A percentile compares a stretch with the other conserved stretches of the same genome.
These are phyloP conservation scores for Lobophora halterata DNA, from an alignment of 2,888 invertebrate genomes.

Conservation along the genomic window DNA sequence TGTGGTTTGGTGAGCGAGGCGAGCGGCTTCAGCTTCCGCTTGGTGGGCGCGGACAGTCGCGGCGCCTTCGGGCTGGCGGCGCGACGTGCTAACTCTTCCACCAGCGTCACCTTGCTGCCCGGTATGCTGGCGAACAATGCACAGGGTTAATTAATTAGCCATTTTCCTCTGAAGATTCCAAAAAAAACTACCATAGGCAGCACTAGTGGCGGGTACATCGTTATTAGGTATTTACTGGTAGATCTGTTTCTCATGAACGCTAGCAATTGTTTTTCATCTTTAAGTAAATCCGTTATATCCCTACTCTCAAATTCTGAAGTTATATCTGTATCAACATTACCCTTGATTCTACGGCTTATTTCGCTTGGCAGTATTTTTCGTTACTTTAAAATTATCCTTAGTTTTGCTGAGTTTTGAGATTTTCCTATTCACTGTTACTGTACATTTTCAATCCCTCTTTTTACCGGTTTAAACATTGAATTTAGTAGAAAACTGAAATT, in stretches of 20 bases:
- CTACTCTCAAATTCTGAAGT: constrained; percentile 64
- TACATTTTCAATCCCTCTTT: no score
- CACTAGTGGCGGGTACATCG: no score
- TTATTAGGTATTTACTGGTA: no score
- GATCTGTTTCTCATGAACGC: constrained; percentile 51
- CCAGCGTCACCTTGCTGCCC: constrained; percentile 4
- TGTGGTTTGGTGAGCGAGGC: constrained; percentile 55
- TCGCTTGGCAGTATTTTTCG: constrained; percentile 69
- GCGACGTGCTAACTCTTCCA: constrained; percentile 24
- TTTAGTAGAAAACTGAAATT: no score
- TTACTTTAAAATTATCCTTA: constrained; percentile 68
- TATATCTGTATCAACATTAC: constrained; percentile 47
- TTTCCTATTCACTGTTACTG: no score
- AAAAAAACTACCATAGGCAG: no score
- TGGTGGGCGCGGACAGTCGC: constrained; percentile 50
- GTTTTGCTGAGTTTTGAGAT: constrained; percentile 59
- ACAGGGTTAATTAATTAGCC: background rate
- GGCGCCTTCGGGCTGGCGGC: constrained; percentile 50
- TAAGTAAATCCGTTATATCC: constrained; percentile 55
- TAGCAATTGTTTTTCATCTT: constrained; percentile 61
- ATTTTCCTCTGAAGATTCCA: no score
- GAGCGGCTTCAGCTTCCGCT: constrained; percentile 62
- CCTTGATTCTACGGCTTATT: constrained; percentile 60
- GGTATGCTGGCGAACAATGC: constrained; percentile 8
- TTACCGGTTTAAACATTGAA: no score